Evolutionary conservation across 2,888 invertebrate species (phyloP).

Genomic region (Leuctra nigra): DNA sequence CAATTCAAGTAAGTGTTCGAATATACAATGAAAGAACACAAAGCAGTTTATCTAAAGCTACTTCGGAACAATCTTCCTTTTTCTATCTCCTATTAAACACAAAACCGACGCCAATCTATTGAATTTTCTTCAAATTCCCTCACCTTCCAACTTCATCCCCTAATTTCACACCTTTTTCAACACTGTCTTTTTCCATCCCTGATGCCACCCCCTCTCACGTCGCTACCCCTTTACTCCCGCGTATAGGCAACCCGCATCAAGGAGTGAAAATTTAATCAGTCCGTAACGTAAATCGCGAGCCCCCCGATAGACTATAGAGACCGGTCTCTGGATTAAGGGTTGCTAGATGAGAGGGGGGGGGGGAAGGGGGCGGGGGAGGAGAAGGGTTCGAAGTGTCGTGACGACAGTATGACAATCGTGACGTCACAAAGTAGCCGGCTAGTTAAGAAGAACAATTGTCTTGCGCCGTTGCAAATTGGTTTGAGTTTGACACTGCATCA

Average conservation of each 20-base stretch:
- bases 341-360: background rate
- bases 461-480: no score
- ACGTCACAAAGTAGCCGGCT: no score
- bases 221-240: background rate
- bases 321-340: background rate
- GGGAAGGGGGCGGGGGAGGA: constrained; percentile 1
- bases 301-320: constrained; percentile 12
- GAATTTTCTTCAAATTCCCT: no score
- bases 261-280: background rate
- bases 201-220: background rate
- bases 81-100: no score
- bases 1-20: no score
- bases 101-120: no score
- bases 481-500: no score
- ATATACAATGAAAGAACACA: no score
- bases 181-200: background rate
- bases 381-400: background rate
- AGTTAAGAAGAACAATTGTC: no score
- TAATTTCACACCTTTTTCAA: background rate
- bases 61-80: no score
- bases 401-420: no score
- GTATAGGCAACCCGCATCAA: background rate
- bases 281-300: background rate
- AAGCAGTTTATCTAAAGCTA: no score
- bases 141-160: background rate